phyloP scores from a whole-genome alignment of 1,140 invertebrate species.

The Diorhabda elongata region DNA sequence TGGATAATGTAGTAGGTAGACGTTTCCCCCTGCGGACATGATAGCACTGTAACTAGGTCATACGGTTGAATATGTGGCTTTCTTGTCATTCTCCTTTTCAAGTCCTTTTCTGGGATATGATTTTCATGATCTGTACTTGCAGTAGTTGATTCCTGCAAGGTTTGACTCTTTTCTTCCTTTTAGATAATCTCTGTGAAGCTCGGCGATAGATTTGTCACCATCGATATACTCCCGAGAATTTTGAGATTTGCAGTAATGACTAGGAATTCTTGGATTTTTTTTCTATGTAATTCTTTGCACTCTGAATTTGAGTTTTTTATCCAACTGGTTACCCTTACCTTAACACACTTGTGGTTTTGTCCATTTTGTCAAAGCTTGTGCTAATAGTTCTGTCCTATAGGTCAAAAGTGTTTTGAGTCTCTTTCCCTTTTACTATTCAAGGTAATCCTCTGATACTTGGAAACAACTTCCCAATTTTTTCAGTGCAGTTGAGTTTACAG shows the following conservation, averaged over 20 bases:
- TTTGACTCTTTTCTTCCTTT: conserved; percentile 32
- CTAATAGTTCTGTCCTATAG: too few species aligned
- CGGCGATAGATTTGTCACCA: conserved; percentile 29
- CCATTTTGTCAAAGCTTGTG: too few species aligned
- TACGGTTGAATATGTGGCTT: not conserved
- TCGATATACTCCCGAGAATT: conserved; percentile 32
- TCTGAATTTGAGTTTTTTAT: too few species aligned
- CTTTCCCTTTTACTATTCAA: too few species aligned
- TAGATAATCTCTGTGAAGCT: conserved; percentile 33
- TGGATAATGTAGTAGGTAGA: too few species aligned
- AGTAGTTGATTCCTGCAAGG: conserved; percentile 6
- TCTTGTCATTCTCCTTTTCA: not conserved
- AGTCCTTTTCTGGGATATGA: conserved; percentile 39
- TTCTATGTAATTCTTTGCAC: too few species aligned
- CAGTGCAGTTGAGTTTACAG: too few species aligned
- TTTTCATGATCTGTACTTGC: conserved; percentile 28
- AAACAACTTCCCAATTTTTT: too few species aligned
- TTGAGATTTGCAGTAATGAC: conserved; percentile 29
- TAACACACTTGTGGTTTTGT: too few species aligned
- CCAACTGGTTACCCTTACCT: too few species aligned
- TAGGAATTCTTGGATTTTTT: conserved; percentile 25
- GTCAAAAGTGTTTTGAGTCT: too few species aligned
- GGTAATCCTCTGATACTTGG: too few species aligned
- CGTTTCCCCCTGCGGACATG: not conserved
- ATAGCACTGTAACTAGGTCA: not conserved